Evolutionary conservation across 2,113 vertebrate species (phyloP).

Genomic region (Chinchilla lanigera): DNA sequence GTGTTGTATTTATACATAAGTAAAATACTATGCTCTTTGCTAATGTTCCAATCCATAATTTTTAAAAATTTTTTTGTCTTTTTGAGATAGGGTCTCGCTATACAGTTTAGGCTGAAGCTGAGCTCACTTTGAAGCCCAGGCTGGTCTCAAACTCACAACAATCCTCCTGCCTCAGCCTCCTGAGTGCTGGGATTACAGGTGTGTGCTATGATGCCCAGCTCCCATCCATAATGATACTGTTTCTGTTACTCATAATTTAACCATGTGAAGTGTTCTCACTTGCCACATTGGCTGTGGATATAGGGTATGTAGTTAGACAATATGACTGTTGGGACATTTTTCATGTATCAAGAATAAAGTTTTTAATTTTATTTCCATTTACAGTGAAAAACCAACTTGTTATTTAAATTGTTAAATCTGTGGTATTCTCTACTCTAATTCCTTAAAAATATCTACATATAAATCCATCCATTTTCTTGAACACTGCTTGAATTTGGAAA

Average conservation of each 20-base stretch:
- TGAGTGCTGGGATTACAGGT: no score
- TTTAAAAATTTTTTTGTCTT: no score
- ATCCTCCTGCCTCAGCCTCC: no score
- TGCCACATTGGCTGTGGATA: neutral
- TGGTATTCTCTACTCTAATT: neutral
- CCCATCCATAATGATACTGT: neutral
- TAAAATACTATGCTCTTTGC: neutral
- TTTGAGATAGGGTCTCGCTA: no score
- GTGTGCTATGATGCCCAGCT: no score
- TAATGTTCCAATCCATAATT: neutral
- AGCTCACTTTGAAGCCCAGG: no score
- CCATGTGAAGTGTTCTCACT: neutral
- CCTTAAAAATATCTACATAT: neutral
- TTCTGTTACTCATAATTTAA: neutral
- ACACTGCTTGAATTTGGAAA: neutral
- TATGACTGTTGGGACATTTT: neutral
- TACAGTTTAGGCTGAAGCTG: no score
- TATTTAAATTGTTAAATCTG: neutral
- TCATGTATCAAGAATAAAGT: neutral
- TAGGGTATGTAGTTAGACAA: neutral
- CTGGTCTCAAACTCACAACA: no score
- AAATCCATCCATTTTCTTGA: neutral
- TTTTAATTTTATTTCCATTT: constrained; percentile 25
- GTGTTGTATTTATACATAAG: neutral
- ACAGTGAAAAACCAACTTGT: neutral